These are phyloP conservation scores for Sorex araneus DNA, from an alignment of 2,113 vertebrate genomes.

Conservation along the genomic window DNA sequence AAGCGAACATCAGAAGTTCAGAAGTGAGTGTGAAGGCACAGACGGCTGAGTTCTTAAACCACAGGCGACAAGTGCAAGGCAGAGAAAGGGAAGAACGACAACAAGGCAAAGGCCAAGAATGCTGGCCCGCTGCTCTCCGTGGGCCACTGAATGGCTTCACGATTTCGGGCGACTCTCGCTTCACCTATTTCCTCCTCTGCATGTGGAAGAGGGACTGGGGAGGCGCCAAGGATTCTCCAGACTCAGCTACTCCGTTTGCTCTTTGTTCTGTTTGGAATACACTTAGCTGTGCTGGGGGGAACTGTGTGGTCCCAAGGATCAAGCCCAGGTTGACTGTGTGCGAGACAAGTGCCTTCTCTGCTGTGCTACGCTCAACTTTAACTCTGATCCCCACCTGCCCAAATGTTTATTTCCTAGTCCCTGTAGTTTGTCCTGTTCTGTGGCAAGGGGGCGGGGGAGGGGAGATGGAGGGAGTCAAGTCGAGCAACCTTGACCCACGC, in stretches of 20 bases:
- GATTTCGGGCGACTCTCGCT: neutral
- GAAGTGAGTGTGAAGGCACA: constrained; percentile 30
- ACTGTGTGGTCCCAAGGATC: too few relatives aligned
- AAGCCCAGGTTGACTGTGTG: too few relatives aligned
- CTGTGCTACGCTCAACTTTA: too few relatives aligned
- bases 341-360: too few relatives aligned
- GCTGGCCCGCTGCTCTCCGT: neutral
- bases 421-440: neutral
- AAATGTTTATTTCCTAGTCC: constrained; percentile 13
- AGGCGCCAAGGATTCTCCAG: constrained; percentile 8
- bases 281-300: too few relatives aligned
- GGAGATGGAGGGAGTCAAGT: neutral
- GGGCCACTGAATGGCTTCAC: neutral
- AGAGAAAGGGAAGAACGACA: constrained; percentile 3
- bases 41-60: constrained; percentile 11
- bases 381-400: neutral
- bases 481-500: neutral
- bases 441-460: neutral
- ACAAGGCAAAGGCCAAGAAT: neutral
- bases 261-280: too few relatives aligned
- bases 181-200: neutral
- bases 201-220: neutral
- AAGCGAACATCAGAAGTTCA: constrained; percentile 3
- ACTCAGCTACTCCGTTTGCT: neutral
- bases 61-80: neutral